These are phyloP conservation scores for Oncorhynchus clarkii DNA, from an alignment of 2,113 vertebrate genomes.

Conservation along the genomic window DNA sequence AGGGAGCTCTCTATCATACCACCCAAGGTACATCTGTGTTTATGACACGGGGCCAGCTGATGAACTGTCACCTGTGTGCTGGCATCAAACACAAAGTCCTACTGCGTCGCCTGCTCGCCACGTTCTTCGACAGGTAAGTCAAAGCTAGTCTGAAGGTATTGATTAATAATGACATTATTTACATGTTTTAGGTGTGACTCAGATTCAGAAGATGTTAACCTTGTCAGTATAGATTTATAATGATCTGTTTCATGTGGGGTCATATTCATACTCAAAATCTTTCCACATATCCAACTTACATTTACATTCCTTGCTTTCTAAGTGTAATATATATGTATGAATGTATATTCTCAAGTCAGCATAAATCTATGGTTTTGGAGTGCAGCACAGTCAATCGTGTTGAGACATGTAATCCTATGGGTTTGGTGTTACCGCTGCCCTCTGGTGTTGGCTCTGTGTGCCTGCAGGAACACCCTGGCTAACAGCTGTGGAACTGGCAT, in stretches of 20 bases:
- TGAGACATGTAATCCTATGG: neutral
- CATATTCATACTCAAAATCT: too few species aligned
- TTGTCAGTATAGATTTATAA: neutral
- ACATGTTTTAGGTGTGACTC: neutral
- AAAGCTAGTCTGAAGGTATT: neutral
- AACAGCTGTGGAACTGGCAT: slow-evolving; percentile 98
- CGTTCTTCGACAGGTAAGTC: slow-evolving; percentile 94
- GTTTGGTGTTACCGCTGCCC: slow-evolving; percentile 58
- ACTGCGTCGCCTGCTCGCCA: slow-evolving; percentile 90
- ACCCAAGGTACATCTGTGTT: slow-evolving; percentile 88
- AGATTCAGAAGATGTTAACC: neutral
- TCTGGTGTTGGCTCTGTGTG: slow-evolving; percentile 60
- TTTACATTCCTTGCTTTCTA: too few species aligned
- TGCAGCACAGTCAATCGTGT: slow-evolving; percentile 30
- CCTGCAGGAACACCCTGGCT: slow-evolving; percentile 90
- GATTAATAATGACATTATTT: neutral
- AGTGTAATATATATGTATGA: too few species aligned
- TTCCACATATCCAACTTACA: too few species aligned
- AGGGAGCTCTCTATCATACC: neutral
- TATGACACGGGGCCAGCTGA: slow-evolving; percentile 97
- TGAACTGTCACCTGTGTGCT: slow-evolving; percentile 98
- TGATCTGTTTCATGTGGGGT: neutral
- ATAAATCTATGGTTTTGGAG: slow-evolving; percentile 64
- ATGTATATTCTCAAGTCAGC: slow-evolving; percentile 56
- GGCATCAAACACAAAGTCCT: slow-evolving; percentile 98